Evolutionary conservation across 2,113 vertebrate species (phyloP), one percentile per base, ranked within the genome.

Genomic region (Thunnus maccoyii): DNA sequence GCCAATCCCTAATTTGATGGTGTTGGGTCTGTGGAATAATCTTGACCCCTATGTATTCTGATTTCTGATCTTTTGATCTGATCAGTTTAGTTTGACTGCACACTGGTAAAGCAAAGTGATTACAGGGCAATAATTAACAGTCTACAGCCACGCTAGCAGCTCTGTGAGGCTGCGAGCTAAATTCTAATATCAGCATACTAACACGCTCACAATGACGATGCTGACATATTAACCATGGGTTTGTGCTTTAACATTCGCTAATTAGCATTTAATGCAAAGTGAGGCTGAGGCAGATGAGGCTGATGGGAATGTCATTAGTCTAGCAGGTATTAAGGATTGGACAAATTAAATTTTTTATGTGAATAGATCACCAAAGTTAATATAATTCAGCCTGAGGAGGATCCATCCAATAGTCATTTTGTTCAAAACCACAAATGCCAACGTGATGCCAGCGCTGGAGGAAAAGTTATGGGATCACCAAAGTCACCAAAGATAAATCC

Each of bases 1-100:
- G 30, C 69, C 70, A 63, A 75, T 74, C 74, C 62, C 56, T 36
- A 71, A 71, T 76, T 60, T 84, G 84, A 84, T 73, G 69, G 48
- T 32, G 52, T 44, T 54, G 68, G 68, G 41, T 83, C 46, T 74
- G 84, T 74, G 72, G 32, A 63, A 75, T 64, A 63, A 52, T 13
- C 18, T 46, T 61, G 47, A 82, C 32, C 65, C 27, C 22, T 22
- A 47, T 56, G 65, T 17, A 20, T 76, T 60, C 32, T 36, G 30
- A 20, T 27, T 20, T 18, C 20, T 44, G 12, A 14, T 10, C 27
- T 58, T 48, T 71, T 17, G 50, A 25, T 66, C 66, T 7, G 46
- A 5, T 20, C 12, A 15, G 17, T 51, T 82, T 32, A 54, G 9
- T 1, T 22, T 68, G 20, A 78, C 46, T 47, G 27, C 9, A 14